Evolutionary conservation across 2,888 invertebrate species (phyloP).

Genomic region (Thereva nobilitata): DNA sequence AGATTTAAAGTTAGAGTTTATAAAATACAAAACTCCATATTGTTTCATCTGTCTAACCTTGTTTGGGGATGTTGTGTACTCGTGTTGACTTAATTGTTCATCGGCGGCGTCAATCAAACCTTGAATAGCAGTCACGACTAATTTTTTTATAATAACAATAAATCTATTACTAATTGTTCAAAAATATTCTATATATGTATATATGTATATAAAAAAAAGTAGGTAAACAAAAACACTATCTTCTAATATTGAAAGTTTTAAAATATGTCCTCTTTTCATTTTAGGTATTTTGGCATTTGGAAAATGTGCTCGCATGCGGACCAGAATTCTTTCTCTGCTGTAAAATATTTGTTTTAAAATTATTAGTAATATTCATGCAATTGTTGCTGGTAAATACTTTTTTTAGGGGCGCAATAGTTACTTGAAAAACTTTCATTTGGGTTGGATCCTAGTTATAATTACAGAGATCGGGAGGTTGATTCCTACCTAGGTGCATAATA

Average conservation of each 20-base stretch:
- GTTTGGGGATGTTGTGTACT: slow-evolving; percentile 53
- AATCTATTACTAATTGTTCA: slow-evolving; percentile 35
- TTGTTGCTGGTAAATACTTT: too few relatives aligned
- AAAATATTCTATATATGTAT: slow-evolving; percentile 25
- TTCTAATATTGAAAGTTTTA: slow-evolving; percentile 43
- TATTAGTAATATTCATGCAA: too few relatives aligned
- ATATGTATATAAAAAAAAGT: slow-evolving; percentile 23
- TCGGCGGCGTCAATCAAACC: slow-evolving; percentile 60
- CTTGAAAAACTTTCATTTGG: too few relatives aligned
- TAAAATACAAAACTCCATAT: slow-evolving; percentile 42
- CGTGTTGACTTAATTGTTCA: slow-evolving; percentile 58
- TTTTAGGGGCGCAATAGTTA: too few relatives aligned
- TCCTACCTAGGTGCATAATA: too few relatives aligned
- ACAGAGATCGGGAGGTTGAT: too few relatives aligned
- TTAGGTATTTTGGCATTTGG: too few relatives aligned
- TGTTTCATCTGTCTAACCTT: slow-evolving; percentile 53
- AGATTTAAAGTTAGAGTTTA: slow-evolving; percentile 18
- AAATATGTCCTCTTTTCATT: slow-evolving; percentile 48
- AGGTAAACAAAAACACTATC: slow-evolving; percentile 21
- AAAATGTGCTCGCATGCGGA: too few relatives aligned
- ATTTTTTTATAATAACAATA: slow-evolving; percentile 33
- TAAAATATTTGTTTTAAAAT: too few relatives aligned
- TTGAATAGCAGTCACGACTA: slow-evolving; percentile 60
- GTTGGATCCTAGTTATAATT: too few relatives aligned
- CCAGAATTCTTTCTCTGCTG: too few relatives aligned